Evolutionary conservation across 2,113 vertebrate genomes (phyloP), one percentile per base, ranked within the genome.

Genomic region (Tachysurus vachellii): DNA sequence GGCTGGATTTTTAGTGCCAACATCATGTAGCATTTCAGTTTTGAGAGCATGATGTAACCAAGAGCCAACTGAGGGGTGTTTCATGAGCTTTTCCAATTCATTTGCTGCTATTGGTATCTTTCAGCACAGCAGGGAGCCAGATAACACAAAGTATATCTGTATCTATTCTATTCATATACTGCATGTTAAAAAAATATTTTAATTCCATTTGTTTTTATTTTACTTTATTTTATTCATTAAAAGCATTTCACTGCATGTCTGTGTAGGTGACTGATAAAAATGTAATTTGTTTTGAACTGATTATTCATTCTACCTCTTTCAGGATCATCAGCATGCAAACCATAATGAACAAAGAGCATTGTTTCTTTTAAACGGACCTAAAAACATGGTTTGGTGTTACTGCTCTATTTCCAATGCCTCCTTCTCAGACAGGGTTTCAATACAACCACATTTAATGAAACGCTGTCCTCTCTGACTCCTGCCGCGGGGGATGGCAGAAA

Each of bases 11-110:
- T 75, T 28, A 82, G 56, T 26, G 14, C 53, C 53, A 23, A 80
- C 64, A 81, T 81, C 13, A 53, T n/a, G n/a, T 16, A 50, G 23
- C 57, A 17, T 61, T 85, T 83, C 77, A 47, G 57, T 85, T 73
- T 82, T 3, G 75, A 64, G 61, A 79, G 16, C 28, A 80, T 57
- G 85, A 87, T 66, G 82, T 81, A 89, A 87, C 66, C 11, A 3
- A 28, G 17, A 59, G 42, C 28, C 75, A 79, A 84, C 36, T 70
- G 42, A 70, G 53, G 31, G 50, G 50, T 13, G 8, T 36, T 80
- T 68, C 11, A 31, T 36, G 14, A 54, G 84, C 36, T 57, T 75
- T 84, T 75, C 83, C 1, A 76, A 53, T 62, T 82, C 44, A 50
- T 7, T 82, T 26, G 10, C 66, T 76, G 28, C 42, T 44, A 50